Evolutionary conservation across 2,888 invertebrate genomes (phyloP), one percentile per base, ranked within the genome.

Genomic region (Cheilosia scutellata): DNA sequence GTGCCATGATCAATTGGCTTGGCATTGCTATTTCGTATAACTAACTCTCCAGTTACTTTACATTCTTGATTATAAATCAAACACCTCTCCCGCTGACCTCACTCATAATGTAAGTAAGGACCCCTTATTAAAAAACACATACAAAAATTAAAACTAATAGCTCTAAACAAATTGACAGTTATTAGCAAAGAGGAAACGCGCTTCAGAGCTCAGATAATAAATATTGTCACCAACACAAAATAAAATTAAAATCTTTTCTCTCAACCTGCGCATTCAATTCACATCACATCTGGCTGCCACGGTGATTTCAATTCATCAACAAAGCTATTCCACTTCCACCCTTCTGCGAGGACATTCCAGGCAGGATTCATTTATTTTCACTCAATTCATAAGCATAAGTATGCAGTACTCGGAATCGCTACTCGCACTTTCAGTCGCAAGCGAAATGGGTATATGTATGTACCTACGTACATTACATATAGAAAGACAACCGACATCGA

Each of bases 201-300:
- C 20, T 20, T 20, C 20, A 20, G 2, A 5, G 9, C 20, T 49
- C 7, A 2, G 44, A 63, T 60, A 25, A 47, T 33, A 72, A 65
- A 65, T 58, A 37, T 9, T 66, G 58, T 72, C 65, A 72, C 49
- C 63, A 66, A 58, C 49, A 76, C 57, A 47, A 11, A 6, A 13
- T 11, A 77, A 63, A 27, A 25, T 27, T 25, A 47, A 13, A 31
- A 42, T 42, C 51, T 25, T 63, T 79, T 66, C 27, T 40, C 40
- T 65, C 16, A 65, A 58, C 79, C 51, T 79, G 79, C 79, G 79
- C 79, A 79, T 7, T 79, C 37, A 16, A 16, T 57, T 58, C 79
- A 49, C 29, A 60, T 49, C 47, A 29, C 65, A 57, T 65, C 79
- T 72, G 72, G 72, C 58, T 49, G 7, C 9, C 4, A 16, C 2